Evolutionary conservation across 2,888 invertebrate species (phyloP).

Genomic region (Terebella lapidaria): DNA sequence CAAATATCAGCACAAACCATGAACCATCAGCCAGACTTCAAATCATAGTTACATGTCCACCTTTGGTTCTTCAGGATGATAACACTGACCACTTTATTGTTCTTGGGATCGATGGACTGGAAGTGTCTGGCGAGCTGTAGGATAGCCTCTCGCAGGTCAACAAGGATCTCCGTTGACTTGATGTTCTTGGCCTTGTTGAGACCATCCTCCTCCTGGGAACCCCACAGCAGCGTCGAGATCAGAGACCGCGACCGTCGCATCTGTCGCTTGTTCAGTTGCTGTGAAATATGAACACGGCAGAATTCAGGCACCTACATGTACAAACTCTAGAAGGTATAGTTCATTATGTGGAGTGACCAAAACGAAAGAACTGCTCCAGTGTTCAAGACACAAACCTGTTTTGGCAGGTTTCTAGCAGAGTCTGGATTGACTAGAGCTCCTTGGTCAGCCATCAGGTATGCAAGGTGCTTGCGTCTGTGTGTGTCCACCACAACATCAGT

Average conservation of each 20-base stretch:
- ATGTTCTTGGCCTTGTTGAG: slow-evolving; percentile 82
- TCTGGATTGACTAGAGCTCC: slow-evolving; percentile 89
- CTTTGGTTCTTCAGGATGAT: too few relatives aligned
- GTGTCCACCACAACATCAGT: slow-evolving; percentile 81
- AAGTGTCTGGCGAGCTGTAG: slow-evolving; percentile 91
- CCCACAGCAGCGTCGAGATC: slow-evolving; percentile 71
- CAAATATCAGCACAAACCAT: too few relatives aligned
- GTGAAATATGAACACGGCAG: too few relatives aligned
- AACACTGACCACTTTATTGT: slow-evolving; percentile 60
- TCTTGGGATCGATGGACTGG: slow-evolving; percentile 80
- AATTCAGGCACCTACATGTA: not conserved
- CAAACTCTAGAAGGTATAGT: not conserved
- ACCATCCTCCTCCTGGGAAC: slow-evolving; percentile 49
- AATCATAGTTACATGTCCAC: too few relatives aligned
- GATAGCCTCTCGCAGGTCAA: slow-evolving; percentile 94
- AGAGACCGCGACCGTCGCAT: slow-evolving; percentile 86
- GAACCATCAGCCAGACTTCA: too few relatives aligned
- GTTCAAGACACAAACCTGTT: too few relatives aligned
- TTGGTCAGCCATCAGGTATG: slow-evolving; percentile 94
- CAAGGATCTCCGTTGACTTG: slow-evolving; percentile 93
- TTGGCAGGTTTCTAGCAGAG: slow-evolving; percentile 83
- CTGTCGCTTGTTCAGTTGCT: slow-evolving; percentile 68
- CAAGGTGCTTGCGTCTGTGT: slow-evolving; percentile 83
- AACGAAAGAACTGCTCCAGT: not conserved
- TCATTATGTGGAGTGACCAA: too few relatives aligned